Evolutionary conservation across 2,113 vertebrate species (phyloP).

Genomic region (Fukomys damarensis): DNA sequence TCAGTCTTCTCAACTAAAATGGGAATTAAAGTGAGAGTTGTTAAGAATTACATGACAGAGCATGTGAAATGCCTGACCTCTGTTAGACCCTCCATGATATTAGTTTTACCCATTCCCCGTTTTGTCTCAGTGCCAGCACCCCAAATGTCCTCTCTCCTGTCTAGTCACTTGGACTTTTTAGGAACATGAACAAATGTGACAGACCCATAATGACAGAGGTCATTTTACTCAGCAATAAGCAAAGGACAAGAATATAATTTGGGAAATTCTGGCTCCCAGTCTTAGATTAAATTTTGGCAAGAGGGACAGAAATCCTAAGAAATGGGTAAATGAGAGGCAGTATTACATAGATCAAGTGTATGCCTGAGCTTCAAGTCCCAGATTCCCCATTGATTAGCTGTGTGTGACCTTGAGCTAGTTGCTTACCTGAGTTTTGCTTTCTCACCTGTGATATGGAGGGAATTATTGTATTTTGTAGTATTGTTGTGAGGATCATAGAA

Average conservation of each 20-base stretch:
- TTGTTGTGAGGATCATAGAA: neutral
- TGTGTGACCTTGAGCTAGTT: neutral
- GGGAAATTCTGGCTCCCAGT: neutral
- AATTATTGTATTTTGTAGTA: neutral
- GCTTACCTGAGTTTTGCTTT: neutral
- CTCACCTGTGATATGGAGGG: neutral
- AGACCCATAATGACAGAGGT: neutral
- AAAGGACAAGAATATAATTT: neutral
- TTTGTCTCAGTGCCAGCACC: neutral
- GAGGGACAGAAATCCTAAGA: neutral
- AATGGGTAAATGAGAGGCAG: neutral
- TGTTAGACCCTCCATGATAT: accelerated
- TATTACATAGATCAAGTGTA: neutral
- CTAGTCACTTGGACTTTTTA: neutral
- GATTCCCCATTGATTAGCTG: no score
- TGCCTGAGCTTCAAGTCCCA: neutral
- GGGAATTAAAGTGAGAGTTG: neutral
- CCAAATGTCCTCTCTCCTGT: neutral
- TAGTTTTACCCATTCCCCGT: neutral
- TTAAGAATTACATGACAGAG: neutral
- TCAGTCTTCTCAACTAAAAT: constrained; percentile 18
- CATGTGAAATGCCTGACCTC: neutral
- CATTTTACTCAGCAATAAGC: constrained; percentile 11
- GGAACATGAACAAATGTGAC: neutral
- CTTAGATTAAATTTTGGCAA: neutral